Evolutionary conservation across 2,113 vertebrate species (phyloP).

Genomic region (Halcyon senegalensis): DNA sequence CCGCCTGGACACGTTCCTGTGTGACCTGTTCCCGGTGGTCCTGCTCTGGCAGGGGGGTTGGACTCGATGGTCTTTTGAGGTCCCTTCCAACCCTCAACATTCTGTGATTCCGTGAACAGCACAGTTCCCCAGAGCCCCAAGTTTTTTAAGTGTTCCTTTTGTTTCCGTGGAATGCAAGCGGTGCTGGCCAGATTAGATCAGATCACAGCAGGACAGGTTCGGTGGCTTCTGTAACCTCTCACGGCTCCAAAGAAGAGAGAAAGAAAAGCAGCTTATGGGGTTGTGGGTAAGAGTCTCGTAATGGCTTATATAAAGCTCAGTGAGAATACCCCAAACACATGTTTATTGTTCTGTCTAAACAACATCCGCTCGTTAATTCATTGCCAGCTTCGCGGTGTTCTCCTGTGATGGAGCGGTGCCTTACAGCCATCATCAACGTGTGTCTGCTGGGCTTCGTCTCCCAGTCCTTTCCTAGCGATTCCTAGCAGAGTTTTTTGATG

Average conservation of each 20-base stretch:
- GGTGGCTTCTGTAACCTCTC: conserved; percentile 48
- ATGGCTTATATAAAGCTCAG: conserved; percentile 1
- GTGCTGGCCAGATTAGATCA: conserved; percentile 27
- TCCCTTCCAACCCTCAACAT: too few species aligned
- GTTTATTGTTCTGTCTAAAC: not conserved
- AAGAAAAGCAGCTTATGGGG: conserved; percentile 57
- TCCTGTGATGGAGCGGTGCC: not conserved
- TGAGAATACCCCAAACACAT: not conserved
- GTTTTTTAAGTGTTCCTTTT: not conserved
- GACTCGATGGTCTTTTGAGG: too few species aligned
- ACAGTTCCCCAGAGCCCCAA: rapidly evolving
- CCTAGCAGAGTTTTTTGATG: not conserved
- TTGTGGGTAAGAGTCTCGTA: conserved; percentile 28
- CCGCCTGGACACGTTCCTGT: too few species aligned
- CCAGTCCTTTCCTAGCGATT: not conserved
- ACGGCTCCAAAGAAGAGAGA: conserved; percentile 4
- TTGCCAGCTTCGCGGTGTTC: not conserved
- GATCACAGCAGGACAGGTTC: not conserved
- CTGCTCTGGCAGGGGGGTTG: too few species aligned
- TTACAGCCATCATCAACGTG: rapidly evolving
- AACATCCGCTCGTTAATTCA: not conserved
- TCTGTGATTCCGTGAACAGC: not conserved
- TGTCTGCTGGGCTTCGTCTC: not conserved
- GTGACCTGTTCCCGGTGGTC: too few species aligned
- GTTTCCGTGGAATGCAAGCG: not conserved